phyloP scores from a whole-genome alignment of 1,140 invertebrate species.

The Rhyzopertha dominica region DNA sequence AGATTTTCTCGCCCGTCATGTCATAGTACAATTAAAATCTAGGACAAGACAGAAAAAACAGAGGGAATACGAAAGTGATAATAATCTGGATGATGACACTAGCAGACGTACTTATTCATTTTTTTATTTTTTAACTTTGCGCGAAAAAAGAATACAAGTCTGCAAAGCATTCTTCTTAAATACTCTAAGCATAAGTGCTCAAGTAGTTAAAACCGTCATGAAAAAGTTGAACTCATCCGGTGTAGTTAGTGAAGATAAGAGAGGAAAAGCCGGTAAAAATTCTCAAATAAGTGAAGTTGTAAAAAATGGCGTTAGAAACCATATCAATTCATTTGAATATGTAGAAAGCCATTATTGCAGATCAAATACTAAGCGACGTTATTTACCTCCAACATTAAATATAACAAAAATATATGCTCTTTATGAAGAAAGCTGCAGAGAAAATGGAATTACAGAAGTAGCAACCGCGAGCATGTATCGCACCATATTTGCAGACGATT shows the following conservation, averaged over 20 bases:
- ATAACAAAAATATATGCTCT: too few relatives aligned
- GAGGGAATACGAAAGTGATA: too few relatives aligned
- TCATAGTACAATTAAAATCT: slow-evolving; percentile 2
- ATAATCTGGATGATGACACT: too few relatives aligned
- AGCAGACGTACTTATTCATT: too few relatives aligned
- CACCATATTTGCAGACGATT: slow-evolving; percentile 5
- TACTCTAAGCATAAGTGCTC: slow-evolving; percentile 12
- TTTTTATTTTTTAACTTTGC: too few relatives aligned
- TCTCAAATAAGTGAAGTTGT: slow-evolving; percentile 10
- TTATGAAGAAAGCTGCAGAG: slow-evolving; percentile 9
- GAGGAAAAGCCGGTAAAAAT: slow-evolving; percentile 13
- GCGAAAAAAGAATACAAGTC: slow-evolving; percentile 2
- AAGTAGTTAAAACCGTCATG: slow-evolving; percentile 12
- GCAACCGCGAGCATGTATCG: slow-evolving; percentile 11
- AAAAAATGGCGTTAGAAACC: slow-evolving; percentile 9
- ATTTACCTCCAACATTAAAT: too few relatives aligned
- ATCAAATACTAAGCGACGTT: too few relatives aligned
- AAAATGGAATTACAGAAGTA: slow-evolving; percentile 4
- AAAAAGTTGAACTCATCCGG: slow-evolving; percentile 8
- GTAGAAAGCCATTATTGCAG: too few relatives aligned
- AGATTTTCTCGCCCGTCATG: slow-evolving; percentile 11
- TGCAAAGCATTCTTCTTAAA: slow-evolving; percentile 5
- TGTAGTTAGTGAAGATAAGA: slow-evolving; percentile 12
- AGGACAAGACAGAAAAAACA: slow-evolving; percentile 1
- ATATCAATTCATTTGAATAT: slow-evolving; percentile 14